These are phyloP conservation scores for Schizopygopsis malacanthus DNA, from an alignment of 2,797 vertebrate species.

Conservation along the genomic window DNA sequence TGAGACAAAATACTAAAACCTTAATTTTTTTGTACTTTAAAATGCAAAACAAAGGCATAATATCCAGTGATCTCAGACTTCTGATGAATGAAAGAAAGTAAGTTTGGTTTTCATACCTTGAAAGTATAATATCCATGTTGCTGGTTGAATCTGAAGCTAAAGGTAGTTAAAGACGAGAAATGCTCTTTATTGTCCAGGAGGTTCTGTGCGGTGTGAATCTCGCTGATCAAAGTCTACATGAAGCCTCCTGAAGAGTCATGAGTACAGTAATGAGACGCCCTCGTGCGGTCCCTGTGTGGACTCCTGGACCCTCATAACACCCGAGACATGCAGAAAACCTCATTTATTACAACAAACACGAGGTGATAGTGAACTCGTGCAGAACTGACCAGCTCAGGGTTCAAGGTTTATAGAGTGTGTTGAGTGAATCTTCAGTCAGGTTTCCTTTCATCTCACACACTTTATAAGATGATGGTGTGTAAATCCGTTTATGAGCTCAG, in stretches of 20 bases:
- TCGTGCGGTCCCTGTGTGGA: not conserved
- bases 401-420: not conserved
- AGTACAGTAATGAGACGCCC: too few relatives aligned
- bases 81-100: too few relatives aligned
- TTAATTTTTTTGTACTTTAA: not conserved
- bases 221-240: conserved; percentile 18
- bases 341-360: not conserved
- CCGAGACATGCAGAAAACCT: not conserved
- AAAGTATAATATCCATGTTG: not conserved
- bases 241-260: not conserved
- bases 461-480: not conserved
- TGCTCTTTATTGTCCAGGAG: not conserved
- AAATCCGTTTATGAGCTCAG: not conserved
- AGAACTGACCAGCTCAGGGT: too few relatives aligned
- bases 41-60: not conserved
- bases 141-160: not conserved
- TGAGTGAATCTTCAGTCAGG: not conserved
- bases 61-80: not conserved
- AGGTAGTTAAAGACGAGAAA: not conserved
- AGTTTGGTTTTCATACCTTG: not conserved
- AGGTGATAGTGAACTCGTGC: not conserved
- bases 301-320: not conserved
- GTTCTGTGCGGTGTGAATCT: not conserved
- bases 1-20: not conserved
- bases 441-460: too few relatives aligned